phyloP scores from a whole-genome alignment of 2,888 invertebrate genomes.

The Eupithecia pulchellata region DNA sequence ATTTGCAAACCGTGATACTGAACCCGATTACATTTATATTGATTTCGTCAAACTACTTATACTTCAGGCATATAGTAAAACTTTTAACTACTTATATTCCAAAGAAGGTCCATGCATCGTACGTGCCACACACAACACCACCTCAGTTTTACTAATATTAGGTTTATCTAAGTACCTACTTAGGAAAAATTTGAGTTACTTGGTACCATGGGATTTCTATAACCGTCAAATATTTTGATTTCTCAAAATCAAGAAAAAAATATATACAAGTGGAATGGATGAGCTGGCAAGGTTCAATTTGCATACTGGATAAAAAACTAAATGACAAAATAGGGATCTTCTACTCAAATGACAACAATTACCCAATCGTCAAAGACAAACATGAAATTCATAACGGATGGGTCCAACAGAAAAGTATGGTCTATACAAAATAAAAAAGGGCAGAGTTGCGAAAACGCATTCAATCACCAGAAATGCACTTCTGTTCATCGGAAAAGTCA shows the following conservation, averaged over 20 bases:
- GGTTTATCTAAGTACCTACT: not conserved
- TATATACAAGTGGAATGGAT: not conserved
- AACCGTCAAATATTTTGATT: not conserved
- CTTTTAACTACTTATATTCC: not conserved
- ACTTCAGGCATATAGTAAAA: not conserved
- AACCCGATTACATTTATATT: not conserved
- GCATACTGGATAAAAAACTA: not conserved
- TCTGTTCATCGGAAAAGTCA: constrained; percentile 96
- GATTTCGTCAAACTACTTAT: not conserved
- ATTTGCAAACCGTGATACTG: not conserved
- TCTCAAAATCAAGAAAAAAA: not conserved
- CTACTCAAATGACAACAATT: not conserved
- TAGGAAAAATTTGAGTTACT: not conserved
- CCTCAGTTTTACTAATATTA: not conserved
- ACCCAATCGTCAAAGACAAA: not conserved
- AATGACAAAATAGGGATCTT: not conserved
- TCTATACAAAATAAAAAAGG: constrained; percentile 10
- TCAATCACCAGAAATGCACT: constrained; percentile 87
- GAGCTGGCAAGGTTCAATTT: not conserved
- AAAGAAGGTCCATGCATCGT: not conserved
- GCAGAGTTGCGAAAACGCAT: constrained; percentile 25
- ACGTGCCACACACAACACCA: not conserved
- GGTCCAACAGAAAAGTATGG: not conserved
- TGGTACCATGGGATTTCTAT: not conserved
- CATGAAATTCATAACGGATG: not conserved